phyloP scores from a whole-genome alignment of 2,797 vertebrate species.

The Sebastes reedi region DNA sequence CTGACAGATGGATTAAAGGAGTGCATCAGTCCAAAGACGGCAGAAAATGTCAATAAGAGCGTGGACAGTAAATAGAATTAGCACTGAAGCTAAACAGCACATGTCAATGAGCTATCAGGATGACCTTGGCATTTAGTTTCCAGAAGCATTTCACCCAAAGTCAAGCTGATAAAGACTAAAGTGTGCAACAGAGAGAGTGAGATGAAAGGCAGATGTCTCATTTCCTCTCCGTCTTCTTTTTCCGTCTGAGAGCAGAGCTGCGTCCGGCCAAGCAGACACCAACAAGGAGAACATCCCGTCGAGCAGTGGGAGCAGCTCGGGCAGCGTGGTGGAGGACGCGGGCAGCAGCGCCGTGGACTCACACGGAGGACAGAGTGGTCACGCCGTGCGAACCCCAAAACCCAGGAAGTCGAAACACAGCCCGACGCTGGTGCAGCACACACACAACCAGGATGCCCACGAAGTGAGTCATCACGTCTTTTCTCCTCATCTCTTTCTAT shows the following conservation, averaged over 20 bases:
- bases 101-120: slow-evolving; percentile 37
- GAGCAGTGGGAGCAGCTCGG: slow-evolving; percentile 49
- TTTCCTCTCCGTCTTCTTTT: slow-evolving; percentile 22
- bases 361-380: slow-evolving; percentile 71
- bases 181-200: slow-evolving; percentile 5
- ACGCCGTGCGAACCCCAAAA: slow-evolving; percentile 78
- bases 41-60: slow-evolving; percentile 54
- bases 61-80: slow-evolving; percentile 72
- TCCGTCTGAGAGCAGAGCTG: slow-evolving; percentile 49
- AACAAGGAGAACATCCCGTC: slow-evolving; percentile 95
- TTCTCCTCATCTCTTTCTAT: slow-evolving; percentile 1
- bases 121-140: slow-evolving; percentile 39
- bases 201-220: slow-evolving; percentile 39
- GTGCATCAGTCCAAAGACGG: slow-evolving; percentile 34
- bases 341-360: slow-evolving; percentile 60
- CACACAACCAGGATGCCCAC: slow-evolving; percentile 83
- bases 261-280: slow-evolving; percentile 77
- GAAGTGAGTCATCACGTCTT: slow-evolving; percentile 82
- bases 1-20: slow-evolving; percentile 69
- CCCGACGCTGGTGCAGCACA: slow-evolving; percentile 82
- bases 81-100: slow-evolving; percentile 56
- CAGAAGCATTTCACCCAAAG: slow-evolving; percentile 5
- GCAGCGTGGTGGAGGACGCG: slow-evolving; percentile 72
- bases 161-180: slow-evolving; percentile 34
- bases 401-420: slow-evolving; percentile 86